Percentiles rank a stretch among this genome's conserved stretches.
Conservation (phyloP, 2,797 vertebrate species). For the Bradypus variegatus region DNA sequence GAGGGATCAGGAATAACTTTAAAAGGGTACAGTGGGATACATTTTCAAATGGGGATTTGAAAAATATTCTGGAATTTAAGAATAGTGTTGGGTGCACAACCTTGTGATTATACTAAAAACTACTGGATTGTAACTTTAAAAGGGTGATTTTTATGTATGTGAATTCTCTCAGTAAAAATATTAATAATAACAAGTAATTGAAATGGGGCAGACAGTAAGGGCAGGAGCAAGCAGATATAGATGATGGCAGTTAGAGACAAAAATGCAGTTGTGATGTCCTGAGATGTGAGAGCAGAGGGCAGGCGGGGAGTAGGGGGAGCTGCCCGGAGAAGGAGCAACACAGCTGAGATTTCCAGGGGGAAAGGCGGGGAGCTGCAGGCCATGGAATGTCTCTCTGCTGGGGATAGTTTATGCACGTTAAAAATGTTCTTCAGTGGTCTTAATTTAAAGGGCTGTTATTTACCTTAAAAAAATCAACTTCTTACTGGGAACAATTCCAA, state of each 20-base stretch:
- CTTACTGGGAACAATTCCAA: background rate
- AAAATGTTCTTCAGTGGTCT: background rate
- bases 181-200: background rate
- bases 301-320: background rate
- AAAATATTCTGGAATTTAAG: background rate
- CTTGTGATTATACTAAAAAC: background rate
- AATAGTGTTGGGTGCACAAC: background rate
- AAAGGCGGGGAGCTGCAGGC: accelerated
- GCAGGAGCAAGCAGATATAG: background rate
- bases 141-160: background rate
- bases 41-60: background rate
- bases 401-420: background rate
- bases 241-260: background rate
- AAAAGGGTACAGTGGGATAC: background rate
- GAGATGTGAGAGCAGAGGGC: background rate
- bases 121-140: background rate
- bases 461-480: background rate
- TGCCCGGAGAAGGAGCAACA: no score
- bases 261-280: background rate
- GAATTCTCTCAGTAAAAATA: background rate
- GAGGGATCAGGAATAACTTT: background rate
- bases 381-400: background rate
- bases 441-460: background rate
- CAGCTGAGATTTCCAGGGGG: background rate
- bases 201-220: background rate